Conservation (phyloP, 53 echinoderm and acorn worm genomes). For the Apostichopus leukothele region DNA sequence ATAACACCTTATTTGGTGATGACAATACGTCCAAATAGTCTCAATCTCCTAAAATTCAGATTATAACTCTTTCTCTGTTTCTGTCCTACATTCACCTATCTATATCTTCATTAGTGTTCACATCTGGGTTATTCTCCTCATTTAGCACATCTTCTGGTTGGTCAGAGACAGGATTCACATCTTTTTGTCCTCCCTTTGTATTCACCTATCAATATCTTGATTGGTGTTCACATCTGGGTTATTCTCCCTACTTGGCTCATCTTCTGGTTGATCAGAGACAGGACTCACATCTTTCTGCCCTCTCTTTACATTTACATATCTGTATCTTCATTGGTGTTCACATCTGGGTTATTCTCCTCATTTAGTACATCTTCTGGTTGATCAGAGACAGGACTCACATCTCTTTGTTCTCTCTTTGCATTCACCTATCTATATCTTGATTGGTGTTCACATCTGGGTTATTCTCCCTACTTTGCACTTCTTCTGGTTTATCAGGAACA, state of each 20-base stretch:
- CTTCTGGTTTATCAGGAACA: not conserved
- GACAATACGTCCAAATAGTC: too few relatives aligned
- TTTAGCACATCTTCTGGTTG: not conserved
- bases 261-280: not conserved
- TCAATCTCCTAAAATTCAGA: too few relatives aligned
- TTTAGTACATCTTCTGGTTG: not conserved
- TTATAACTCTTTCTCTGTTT: too few relatives aligned
- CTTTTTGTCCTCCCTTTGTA: not conserved
- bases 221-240: too few relatives aligned
- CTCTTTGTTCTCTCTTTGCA: not conserved
- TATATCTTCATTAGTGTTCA: not conserved
- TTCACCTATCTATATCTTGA: not conserved
- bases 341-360: not conserved
- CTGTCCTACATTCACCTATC: not conserved
- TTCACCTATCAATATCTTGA: not conserved
- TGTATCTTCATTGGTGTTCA: not conserved
- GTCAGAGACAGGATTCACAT: not conserved
- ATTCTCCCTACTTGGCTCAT: too few relatives aligned
- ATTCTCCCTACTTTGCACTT: not conserved
- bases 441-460: not conserved
- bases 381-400: not conserved
- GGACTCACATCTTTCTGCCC: not conserved
- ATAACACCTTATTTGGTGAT: too few relatives aligned
- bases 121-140: not conserved
- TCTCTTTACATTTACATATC: not conserved